Percentiles rank a stretch among this genome's conserved stretches.
phyloP scores from a whole-genome alignment of 2,888 invertebrate genomes.

The Gerris lacustris region DNA sequence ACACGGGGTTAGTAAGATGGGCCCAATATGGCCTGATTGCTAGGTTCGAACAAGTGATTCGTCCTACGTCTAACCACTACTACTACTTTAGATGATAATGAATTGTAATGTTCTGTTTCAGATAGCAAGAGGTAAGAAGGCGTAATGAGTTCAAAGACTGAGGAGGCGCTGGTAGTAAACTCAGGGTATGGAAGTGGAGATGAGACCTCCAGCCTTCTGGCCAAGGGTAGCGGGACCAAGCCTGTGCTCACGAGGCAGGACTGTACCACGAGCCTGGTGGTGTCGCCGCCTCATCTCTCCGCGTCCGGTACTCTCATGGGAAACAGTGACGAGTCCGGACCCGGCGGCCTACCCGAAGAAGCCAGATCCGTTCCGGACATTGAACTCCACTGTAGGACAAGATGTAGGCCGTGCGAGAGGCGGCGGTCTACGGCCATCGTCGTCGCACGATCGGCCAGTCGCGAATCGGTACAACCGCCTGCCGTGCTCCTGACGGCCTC shows the following conservation, averaged over 20 bases:
- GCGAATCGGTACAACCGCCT: constrained; percentile 61
- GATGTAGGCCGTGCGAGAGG: constrained; percentile 40
- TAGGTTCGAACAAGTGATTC: too few relatives aligned
- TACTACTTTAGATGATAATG: not conserved
- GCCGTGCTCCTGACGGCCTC: constrained; percentile 59
- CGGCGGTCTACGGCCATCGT: not conserved
- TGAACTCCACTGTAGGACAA: constrained; percentile 59
- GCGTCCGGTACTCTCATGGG: constrained; percentile 48
- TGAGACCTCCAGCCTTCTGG: constrained; percentile 67
- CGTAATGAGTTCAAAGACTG: constrained; percentile 24
- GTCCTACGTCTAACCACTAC: too few relatives aligned
- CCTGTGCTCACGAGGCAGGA: constrained; percentile 76
- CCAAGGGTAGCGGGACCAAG: constrained; percentile 50
- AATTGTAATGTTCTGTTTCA: constrained; percentile 2
- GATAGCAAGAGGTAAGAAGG: constrained; percentile 13
- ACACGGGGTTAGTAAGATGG: too few relatives aligned
- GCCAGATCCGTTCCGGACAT: constrained; percentile 70
- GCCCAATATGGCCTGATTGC: too few relatives aligned
- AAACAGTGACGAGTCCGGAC: constrained; percentile 63
- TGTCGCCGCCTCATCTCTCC: constrained; percentile 57
- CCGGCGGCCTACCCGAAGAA: constrained; percentile 42
- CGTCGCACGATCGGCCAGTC: constrained; percentile 60
- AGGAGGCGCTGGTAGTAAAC: constrained; percentile 41
- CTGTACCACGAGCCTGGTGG: constrained; percentile 61
- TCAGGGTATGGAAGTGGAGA: constrained; percentile 63